A percentile compares a stretch with the other conserved stretches of the same genome.
phyloP scores from a whole-genome alignment of 2,888 invertebrate species.

The Drosophila bunnanda region DNA sequence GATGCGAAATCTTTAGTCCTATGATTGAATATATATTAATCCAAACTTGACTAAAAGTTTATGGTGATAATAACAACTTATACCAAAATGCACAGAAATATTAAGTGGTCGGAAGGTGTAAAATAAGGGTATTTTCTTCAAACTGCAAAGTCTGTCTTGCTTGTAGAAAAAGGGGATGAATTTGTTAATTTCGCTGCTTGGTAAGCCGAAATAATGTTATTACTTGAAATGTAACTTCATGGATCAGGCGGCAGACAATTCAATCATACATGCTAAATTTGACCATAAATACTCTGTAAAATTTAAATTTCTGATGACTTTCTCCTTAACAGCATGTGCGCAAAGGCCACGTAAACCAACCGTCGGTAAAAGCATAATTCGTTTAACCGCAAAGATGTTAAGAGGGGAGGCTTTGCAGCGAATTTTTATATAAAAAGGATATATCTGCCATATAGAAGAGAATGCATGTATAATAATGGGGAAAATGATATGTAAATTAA shows the following conservation, averaged over 20 bases:
- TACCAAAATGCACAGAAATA: neutral
- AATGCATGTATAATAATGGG: neutral
- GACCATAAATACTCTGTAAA: slow-evolving; percentile 27
- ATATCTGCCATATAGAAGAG: neutral
- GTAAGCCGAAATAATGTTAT: slow-evolving; percentile 79
- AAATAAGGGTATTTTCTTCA: slow-evolving; percentile 8
- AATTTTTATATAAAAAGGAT: too few relatives aligned
- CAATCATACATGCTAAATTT: slow-evolving; percentile 65
- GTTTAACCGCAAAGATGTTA: neutral
- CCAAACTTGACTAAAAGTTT: neutral
- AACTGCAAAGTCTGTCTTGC: neutral
- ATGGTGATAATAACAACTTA: too few relatives aligned
- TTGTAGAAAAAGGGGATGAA: slow-evolving; percentile 50
- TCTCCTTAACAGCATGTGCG: neutral
- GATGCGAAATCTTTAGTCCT: neutral
- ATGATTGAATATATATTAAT: neutral
- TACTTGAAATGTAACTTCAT: slow-evolving; percentile 58
- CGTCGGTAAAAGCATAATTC: neutral
- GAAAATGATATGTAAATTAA: neutral
- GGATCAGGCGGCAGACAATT: slow-evolving; percentile 57
- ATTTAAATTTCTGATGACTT: slow-evolving; percentile 10
- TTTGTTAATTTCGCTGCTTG: slow-evolving; percentile 75
- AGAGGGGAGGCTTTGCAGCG: too few relatives aligned
- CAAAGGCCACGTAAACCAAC: neutral
- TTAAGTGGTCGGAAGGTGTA: slow-evolving; percentile 14